phyloP scores from a whole-genome alignment of 2,888 invertebrate species.

The Phalangium opilio region DNA sequence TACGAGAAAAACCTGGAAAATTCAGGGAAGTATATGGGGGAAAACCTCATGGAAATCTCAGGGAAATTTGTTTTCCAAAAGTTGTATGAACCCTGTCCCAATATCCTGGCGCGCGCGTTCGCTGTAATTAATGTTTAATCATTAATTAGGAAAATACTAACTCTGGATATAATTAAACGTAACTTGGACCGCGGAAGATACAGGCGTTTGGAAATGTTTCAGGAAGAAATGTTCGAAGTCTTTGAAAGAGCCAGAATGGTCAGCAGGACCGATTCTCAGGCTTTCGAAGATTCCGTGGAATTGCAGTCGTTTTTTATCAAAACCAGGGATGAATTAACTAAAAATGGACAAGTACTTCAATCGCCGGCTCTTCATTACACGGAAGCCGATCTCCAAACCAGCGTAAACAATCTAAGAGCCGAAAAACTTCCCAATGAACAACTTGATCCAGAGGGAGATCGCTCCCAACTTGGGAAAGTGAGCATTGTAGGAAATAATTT shows the following conservation, averaged over 20 bases:
- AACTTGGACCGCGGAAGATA: slow-evolving; percentile 68
- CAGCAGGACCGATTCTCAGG: slow-evolving; percentile 77
- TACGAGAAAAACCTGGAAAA: no score
- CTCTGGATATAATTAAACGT: slow-evolving; percentile 68
- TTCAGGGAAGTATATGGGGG: no score
- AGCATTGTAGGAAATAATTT: neutral
- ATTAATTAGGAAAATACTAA: slow-evolving; percentile 16
- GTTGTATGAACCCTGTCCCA: no score
- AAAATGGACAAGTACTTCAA: slow-evolving; percentile 56
- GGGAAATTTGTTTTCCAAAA: no score
- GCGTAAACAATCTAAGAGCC: slow-evolving; percentile 57
- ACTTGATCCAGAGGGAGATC: slow-evolving; percentile 48
- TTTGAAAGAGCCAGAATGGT: slow-evolving; percentile 71
- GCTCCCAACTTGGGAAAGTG: slow-evolving; percentile 12
- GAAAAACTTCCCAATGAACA: slow-evolving; percentile 47
- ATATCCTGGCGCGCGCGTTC: no score
- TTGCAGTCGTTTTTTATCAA: slow-evolving; percentile 77
- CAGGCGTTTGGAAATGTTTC: slow-evolving; percentile 81
- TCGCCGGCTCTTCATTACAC: slow-evolving; percentile 77
- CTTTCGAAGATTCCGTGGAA: slow-evolving; percentile 88
- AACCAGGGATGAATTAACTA: slow-evolving; percentile 51
- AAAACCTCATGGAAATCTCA: no score
- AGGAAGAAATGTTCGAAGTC: slow-evolving; percentile 88
- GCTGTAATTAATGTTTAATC: slow-evolving; percentile 1
- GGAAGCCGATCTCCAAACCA: slow-evolving; percentile 52